Percentiles rank a stretch among this genome's conserved stretches.
Conservation (phyloP, 2,797 vertebrate genomes). For the Gadopsis bispinosus region DNA sequence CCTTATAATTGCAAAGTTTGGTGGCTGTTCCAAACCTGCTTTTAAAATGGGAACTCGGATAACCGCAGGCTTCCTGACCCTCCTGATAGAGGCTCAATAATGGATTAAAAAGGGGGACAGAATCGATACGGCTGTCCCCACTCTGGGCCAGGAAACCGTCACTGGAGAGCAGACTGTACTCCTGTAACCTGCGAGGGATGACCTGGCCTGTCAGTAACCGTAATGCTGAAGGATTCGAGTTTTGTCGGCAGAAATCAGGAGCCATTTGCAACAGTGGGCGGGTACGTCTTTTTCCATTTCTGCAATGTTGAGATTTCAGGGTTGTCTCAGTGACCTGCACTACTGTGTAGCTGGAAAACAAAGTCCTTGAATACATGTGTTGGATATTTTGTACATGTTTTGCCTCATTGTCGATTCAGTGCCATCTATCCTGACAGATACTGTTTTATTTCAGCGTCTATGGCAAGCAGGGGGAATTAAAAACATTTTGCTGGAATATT, state of each 20-base stretch:
- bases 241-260: conserved; percentile 26
- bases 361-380: not conserved
- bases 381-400: not conserved
- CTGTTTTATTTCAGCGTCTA: not conserved
- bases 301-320: conserved; percentile 8
- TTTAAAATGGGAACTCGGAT: conserved; percentile 67
- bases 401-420: not conserved
- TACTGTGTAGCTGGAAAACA: conserved; percentile 2
- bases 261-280: conserved; percentile 5
- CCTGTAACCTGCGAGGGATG: conserved; percentile 12
- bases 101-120: conserved; percentile 66
- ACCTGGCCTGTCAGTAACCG: conserved; percentile 14
- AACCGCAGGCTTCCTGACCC: conserved; percentile 72
- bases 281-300: conserved; percentile 27
- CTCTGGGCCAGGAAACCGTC: conserved; percentile 56
- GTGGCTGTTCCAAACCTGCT: conserved; percentile 50
- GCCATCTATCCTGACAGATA: not conserved
- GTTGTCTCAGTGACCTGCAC: not conserved
- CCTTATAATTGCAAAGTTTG: conserved; percentile 59
- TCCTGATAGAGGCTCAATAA: conserved; percentile 60
- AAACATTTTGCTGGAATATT: not conserved
- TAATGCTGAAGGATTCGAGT: not conserved
- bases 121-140: conserved; percentile 70
- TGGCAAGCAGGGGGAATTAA: not conserved
- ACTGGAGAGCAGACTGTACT: conserved; percentile 27